Conservation (phyloP, 2,113 vertebrate species). For the Apteryx owenii region DNA sequence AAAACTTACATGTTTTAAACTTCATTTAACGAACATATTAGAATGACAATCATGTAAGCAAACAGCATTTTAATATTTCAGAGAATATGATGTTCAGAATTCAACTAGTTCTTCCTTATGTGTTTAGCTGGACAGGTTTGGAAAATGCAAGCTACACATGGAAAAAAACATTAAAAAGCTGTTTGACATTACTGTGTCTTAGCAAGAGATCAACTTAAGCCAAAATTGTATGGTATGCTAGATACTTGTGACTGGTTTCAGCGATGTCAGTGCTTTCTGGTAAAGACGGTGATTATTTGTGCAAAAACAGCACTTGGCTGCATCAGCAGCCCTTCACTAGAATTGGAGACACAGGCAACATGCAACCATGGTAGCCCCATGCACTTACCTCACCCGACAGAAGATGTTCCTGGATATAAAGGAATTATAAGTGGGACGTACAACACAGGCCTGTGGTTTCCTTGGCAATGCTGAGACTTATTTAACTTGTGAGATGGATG, state of each 20-base stretch:
- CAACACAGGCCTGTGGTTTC: not conserved
- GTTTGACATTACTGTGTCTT: not conserved
- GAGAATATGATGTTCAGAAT: not conserved
- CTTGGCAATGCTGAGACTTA: not conserved
- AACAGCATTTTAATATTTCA: not conserved
- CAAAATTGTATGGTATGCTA: not conserved
- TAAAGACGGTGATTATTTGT: not conserved
- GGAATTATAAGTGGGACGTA: not conserved
- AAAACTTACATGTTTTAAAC: not conserved
- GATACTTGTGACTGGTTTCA: not conserved
- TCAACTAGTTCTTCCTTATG: not conserved
- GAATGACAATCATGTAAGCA: not conserved
- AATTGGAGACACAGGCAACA: not conserved
- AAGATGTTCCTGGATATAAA: not conserved
- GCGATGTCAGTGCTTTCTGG: not conserved
- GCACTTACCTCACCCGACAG: not conserved
- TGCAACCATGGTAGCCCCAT: not conserved
- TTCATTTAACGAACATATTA: not conserved
- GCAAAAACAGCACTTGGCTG: not conserved
- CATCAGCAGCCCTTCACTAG: fast-evolving
- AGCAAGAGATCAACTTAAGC: not conserved
- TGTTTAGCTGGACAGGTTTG: not conserved
- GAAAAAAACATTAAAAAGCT: not conserved
- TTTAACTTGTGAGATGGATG: not conserved
- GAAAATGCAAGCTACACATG: not conserved